phyloP scores from a whole-genome alignment of 2,797 vertebrate genomes.

The Chromobotia macracanthus region DNA sequence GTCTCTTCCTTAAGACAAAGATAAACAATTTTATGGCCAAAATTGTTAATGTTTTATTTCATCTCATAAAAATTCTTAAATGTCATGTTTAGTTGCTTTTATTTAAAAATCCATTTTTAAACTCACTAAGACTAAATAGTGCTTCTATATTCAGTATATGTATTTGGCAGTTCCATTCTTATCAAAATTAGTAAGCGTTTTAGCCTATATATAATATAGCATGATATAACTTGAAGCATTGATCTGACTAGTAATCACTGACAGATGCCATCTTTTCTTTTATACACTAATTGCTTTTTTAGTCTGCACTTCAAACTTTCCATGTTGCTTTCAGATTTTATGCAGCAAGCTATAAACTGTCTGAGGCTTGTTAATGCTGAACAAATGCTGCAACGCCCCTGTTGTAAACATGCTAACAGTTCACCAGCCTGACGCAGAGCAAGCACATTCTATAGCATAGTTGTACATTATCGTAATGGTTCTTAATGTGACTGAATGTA shows the following conservation, averaged over 20 bases:
- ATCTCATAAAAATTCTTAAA: not conserved
- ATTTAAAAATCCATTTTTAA: slow-evolving; percentile 4
- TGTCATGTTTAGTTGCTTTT: not conserved
- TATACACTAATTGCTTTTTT: not conserved
- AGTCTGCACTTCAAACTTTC: slow-evolving; percentile 11
- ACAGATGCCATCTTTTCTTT: not conserved
- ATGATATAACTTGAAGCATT: not conserved
- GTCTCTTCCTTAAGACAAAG: not conserved
- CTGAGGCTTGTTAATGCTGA: slow-evolving; percentile 50
- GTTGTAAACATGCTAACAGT: slow-evolving; percentile 50
- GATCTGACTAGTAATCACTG: not conserved
- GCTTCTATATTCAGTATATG: not conserved
- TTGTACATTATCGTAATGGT: slow-evolving; percentile 18
- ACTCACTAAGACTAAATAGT: not conserved
- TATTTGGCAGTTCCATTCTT: not conserved
- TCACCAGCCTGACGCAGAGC: slow-evolving; percentile 34
- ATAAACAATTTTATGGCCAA: not conserved
- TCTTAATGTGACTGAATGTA: slow-evolving; percentile 1
- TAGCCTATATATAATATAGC: not conserved
- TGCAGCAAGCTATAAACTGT: slow-evolving; percentile 44
- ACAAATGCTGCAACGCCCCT: slow-evolving; percentile 44
- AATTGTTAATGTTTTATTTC: not conserved
- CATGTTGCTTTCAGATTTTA: slow-evolving; percentile 24
- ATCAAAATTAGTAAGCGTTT: not conserved
- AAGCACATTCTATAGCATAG: slow-evolving; percentile 27